These are phyloP conservation scores for Nematolebias whitei DNA, from an alignment of 2,113 vertebrate genomes.

Conservation along the genomic window DNA sequence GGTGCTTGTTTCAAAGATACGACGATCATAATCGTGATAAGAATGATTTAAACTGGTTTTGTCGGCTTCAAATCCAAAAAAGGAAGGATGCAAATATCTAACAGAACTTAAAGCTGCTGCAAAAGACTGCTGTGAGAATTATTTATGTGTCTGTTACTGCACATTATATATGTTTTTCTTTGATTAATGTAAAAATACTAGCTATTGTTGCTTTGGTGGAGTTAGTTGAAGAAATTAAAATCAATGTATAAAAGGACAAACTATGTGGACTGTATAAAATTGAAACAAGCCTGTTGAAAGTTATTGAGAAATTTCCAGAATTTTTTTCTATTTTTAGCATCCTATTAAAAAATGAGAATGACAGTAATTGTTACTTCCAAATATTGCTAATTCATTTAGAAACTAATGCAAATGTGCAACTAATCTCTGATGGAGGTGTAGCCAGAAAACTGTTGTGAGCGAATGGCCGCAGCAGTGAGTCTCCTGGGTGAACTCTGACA, in stretches of 20 bases:
- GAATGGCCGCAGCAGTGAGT: constrained; percentile 58
- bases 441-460: constrained; percentile 44
- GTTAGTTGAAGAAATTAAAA: neutral
- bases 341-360: neutral
- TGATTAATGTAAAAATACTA: neutral
- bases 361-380: neutral
- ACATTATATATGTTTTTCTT: neutral
- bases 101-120: neutral
- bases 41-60: neutral
- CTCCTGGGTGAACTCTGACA: constrained; percentile 59
- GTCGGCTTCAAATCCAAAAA: neutral
- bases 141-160: neutral
- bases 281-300: no score
- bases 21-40: neutral
- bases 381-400: neutral
- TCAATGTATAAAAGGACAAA: neutral
- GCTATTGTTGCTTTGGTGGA: neutral
- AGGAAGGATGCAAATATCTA: neutral
- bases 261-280: no score
- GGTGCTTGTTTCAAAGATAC: neutral
- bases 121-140: neutral
- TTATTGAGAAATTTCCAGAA: neutral
- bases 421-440: constrained; percentile 24
- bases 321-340: neutral
- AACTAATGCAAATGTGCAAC: constrained; percentile 14